Evolutionary conservation across 2,888 invertebrate species (phyloP).

Genomic region (Pterobdella sp.): DNA sequence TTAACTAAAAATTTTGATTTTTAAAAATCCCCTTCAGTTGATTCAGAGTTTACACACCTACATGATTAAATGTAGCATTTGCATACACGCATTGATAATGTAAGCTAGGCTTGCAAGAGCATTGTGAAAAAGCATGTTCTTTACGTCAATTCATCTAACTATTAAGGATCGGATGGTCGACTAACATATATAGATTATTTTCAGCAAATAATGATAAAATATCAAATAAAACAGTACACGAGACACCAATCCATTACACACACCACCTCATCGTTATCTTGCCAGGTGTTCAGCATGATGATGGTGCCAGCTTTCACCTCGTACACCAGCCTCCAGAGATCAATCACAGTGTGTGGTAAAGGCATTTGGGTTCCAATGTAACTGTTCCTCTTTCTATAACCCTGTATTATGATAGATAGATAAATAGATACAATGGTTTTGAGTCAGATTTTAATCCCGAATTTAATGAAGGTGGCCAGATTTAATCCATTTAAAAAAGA

Average conservation of each 20-base stretch:
- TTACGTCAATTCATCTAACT: no score
- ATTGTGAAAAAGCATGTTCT: no score
- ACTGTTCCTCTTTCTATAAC: slow-evolving; percentile 41
- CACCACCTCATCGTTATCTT: slow-evolving; percentile 32
- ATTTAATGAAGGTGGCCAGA: no score
- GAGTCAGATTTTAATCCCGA: no score
- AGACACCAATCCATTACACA: not conserved
- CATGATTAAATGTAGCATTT: no score
- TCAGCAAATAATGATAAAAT: no score
- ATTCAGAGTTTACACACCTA: not conserved
- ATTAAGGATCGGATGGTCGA: no score
- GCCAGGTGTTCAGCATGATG: slow-evolving; percentile 49
- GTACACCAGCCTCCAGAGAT: slow-evolving; percentile 51
- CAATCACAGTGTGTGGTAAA: slow-evolving; percentile 49
- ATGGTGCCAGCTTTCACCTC: slow-evolving; percentile 43
- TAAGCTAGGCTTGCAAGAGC: no score
- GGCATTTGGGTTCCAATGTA: slow-evolving; percentile 52
- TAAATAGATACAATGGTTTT: no score
- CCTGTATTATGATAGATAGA: slow-evolving; percentile 31
- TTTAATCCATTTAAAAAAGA: no score
- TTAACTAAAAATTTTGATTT: not conserved
- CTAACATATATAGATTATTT: no score
- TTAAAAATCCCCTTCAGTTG: not conserved
- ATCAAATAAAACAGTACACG: slow-evolving; percentile 17
- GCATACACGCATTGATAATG: no score